Conservation (phyloP, 1,140 invertebrate species). For the Bombus polaris region DNA sequence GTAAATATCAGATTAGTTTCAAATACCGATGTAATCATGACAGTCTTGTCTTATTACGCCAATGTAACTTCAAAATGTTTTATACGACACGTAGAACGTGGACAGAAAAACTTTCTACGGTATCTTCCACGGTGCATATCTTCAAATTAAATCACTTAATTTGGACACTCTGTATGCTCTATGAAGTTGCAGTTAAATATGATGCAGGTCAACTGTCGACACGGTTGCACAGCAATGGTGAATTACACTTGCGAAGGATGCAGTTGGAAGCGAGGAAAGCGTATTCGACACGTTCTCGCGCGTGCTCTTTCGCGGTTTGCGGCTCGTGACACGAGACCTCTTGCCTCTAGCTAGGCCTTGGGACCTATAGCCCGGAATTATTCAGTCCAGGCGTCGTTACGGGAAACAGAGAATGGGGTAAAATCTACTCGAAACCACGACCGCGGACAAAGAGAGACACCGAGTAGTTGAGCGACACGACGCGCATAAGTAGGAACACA, state of each 20-base stretch:
- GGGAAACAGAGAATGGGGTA: neutral
- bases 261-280: neutral
- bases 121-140: neutral
- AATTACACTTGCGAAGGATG: conserved; percentile 3
- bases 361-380: neutral
- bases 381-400: conserved; percentile 6
- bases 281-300: conserved; percentile 2
- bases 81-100: too few relatives aligned
- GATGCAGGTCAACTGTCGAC: neutral
- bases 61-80: neutral
- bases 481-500: neutral
- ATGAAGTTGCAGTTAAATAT: too few relatives aligned
- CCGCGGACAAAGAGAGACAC: conserved; percentile 18
- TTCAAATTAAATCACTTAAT: neutral
- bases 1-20: neutral
- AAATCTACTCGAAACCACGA: neutral
- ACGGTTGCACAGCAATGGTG: neutral
- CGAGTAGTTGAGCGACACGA: neutral
- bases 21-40: neutral
- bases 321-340: neutral
- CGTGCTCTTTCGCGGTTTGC: neutral
- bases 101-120: neutral
- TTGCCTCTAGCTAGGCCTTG: neutral
- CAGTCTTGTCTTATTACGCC: neutral
- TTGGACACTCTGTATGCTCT: neutral